Evolutionary conservation across 2,797 vertebrate species (phyloP).

Genomic region (Cacajao melanocephalus): DNA sequence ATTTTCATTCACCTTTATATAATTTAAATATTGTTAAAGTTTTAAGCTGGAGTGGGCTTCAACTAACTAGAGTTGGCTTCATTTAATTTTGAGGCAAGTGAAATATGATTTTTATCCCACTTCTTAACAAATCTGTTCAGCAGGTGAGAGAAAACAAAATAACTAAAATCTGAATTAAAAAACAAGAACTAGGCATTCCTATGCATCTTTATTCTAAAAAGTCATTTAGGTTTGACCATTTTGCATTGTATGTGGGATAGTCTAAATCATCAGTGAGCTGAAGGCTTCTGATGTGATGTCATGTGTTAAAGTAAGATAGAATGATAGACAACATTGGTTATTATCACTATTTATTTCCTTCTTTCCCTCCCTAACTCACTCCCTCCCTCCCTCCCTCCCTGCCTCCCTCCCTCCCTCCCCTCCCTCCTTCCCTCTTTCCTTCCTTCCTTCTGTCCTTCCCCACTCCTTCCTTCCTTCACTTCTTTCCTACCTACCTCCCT

Average conservation of each 20-base stretch:
- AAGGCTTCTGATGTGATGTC: neutral
- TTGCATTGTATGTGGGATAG: neutral
- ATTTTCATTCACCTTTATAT: neutral
- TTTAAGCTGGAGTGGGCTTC: neutral
- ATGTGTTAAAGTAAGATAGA: neutral
- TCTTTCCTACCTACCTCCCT: neutral
- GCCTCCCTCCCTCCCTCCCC: neutral
- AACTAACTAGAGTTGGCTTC: neutral
- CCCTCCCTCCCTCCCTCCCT: neutral
- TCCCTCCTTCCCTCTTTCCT: neutral
- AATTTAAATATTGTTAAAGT: neutral
- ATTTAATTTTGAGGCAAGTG: neutral
- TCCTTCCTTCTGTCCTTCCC: neutral
- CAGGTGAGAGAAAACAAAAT: neutral
- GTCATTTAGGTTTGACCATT: neutral
- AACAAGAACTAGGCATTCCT: neutral
- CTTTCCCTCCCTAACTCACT: no score
- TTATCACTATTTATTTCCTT: neutral
- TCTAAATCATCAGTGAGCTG: neutral
- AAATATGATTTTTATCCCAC: neutral
- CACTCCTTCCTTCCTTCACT: neutral
- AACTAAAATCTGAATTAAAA: neutral
- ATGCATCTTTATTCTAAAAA: neutral
- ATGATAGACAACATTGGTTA: neutral
- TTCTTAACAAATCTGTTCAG: constrained; percentile 13